Conservation (phyloP, 2,113 vertebrate species). For the Melanotaenia duboulayi region DNA sequence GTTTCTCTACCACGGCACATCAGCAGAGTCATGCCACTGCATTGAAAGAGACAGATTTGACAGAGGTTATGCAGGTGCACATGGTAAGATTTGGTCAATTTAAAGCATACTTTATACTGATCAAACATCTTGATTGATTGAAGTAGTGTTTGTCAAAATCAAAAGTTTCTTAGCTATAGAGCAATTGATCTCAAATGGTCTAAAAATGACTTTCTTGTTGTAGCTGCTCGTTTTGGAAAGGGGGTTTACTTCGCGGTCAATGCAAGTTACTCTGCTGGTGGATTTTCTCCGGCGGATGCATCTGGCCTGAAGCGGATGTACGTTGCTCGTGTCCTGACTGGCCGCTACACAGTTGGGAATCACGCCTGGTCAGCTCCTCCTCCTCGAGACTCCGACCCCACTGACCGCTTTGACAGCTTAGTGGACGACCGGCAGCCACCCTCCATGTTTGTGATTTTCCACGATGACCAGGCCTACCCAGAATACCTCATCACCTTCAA, state of each 20-base stretch:
- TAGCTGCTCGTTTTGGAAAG: constrained; percentile 51
- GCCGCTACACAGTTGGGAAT: constrained; percentile 60
- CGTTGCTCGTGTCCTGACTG: constrained; percentile 77
- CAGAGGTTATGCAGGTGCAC: constrained; percentile 57
- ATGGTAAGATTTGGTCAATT: constrained; percentile 55
- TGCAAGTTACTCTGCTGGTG: constrained; percentile 67
- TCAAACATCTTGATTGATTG: too few relatives aligned
- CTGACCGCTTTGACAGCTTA: constrained; percentile 78
- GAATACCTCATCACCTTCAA: constrained; percentile 83
- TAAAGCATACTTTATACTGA: too few relatives aligned
- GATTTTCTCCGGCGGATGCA: constrained; percentile 48
- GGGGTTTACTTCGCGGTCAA: constrained; percentile 83
- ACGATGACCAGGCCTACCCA: constrained; percentile 84
- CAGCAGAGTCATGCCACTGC: constrained; percentile 29
- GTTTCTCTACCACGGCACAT: constrained; percentile 72
- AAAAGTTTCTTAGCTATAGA: not conserved
- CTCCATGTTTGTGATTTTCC: constrained; percentile 82
- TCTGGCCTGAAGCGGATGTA: constrained; percentile 72
- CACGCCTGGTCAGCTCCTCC: constrained; percentile 55
- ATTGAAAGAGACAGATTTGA: constrained; percentile 73
- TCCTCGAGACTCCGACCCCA: constrained; percentile 51
- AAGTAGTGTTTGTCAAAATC: too few relatives aligned
- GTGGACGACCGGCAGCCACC: constrained; percentile 71
- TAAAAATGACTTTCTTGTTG: not conserved
- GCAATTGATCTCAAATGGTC: accelerated